phyloP scores from a whole-genome alignment of 92 coral and sea anemone species.

The Scolanthus callimorphus region DNA sequence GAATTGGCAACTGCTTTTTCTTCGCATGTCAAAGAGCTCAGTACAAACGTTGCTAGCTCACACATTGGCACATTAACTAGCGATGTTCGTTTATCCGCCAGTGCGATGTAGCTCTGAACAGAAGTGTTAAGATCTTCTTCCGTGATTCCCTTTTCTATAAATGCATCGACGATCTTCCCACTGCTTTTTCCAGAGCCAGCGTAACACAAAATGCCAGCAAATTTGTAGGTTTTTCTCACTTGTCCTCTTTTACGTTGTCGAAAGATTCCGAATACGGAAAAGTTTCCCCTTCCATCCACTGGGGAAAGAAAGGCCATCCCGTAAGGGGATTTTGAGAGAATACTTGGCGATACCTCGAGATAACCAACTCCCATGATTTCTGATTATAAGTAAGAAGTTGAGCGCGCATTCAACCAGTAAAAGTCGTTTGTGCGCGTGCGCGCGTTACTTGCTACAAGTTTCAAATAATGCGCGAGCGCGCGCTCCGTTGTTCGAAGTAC shows the following conservation, averaged over 20 bases:
- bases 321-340: constrained; percentile 24
- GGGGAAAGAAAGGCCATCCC: constrained; percentile 49
- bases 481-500: too few relatives aligned
- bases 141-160: constrained; percentile 34
- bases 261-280: constrained; percentile 48
- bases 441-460: too few relatives aligned
- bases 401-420: too few relatives aligned
- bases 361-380: neutral
- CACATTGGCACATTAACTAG: constrained; percentile 39
- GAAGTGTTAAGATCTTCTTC: constrained; percentile 36
- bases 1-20: too few relatives aligned
- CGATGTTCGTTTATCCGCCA: constrained; percentile 28
- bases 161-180: constrained; percentile 69
- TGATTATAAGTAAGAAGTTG: too few relatives aligned
- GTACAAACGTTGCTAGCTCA: constrained; percentile 63
- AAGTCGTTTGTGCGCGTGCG: too few relatives aligned
- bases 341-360: constrained; percentile 15
- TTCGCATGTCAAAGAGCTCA: too few relatives aligned
- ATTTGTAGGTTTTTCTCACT: constrained; percentile 24
- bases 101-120: constrained; percentile 25
- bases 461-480: too few relatives aligned
- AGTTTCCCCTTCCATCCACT: constrained; percentile 64
- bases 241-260: constrained; percentile 37
- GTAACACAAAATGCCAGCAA: constrained; percentile 48
- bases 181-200: too few relatives aligned